These are phyloP conservation scores for Pomacea maculata DNA, from an alignment of 1,140 invertebrate species.

Conservation along the genomic window DNA sequence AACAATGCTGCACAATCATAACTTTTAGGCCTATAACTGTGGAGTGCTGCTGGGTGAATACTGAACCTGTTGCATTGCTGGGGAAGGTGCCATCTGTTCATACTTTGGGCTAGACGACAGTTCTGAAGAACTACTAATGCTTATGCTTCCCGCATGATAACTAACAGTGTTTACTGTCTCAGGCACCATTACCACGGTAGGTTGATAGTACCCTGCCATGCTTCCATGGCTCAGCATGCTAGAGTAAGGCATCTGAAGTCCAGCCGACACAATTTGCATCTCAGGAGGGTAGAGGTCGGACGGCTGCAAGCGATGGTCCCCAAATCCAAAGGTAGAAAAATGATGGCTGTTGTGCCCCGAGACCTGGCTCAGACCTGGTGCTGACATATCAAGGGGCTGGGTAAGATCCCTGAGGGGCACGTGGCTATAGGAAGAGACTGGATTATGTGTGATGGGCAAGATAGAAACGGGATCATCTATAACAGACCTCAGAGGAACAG, in stretches of 20 bases:
- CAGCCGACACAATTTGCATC: too few relatives aligned
- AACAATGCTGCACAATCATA: too few relatives aligned
- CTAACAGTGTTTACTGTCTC: not conserved
- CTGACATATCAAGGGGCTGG: conserved; percentile 9
- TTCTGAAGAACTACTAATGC: not conserved
- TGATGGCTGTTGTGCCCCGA: not conserved
- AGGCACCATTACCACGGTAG: conserved; percentile 14
- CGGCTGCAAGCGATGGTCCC: too few relatives aligned
- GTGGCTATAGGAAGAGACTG: not conserved
- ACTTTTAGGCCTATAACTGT: too few relatives aligned
- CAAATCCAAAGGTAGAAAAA: too few relatives aligned
- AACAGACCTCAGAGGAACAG: not conserved
- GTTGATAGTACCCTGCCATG: conserved; percentile 10
- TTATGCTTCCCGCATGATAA: not conserved
- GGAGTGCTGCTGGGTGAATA: not conserved
- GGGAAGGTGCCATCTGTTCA: not conserved
- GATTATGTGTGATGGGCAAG: not conserved
- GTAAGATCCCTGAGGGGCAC: not conserved
- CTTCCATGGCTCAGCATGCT: not conserved
- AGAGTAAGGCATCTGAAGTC: too few relatives aligned
- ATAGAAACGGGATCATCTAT: not conserved
- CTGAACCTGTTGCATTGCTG: not conserved
- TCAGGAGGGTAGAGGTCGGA: too few relatives aligned
- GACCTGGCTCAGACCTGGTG: conserved; percentile 8
- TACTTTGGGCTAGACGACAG: not conserved